Evolutionary conservation across 1,140 invertebrate species (phyloP), one percentile per base, ranked within the genome.

Genomic region (Musca domestica): DNA sequence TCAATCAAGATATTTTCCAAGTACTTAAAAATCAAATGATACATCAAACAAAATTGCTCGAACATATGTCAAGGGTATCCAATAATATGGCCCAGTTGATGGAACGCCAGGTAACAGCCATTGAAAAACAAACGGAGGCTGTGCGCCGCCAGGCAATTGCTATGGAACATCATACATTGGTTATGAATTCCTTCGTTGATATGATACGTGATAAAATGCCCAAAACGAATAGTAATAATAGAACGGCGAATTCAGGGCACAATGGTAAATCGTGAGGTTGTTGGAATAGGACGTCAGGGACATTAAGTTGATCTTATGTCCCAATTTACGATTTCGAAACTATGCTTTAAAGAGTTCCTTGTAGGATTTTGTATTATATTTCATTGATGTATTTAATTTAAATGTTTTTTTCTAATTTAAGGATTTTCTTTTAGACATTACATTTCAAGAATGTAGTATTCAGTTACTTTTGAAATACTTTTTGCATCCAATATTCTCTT

Each of bases 191-290:
- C 19, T 61, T 61, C 41, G 56, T 61, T 15, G 56, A 61, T 19
- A 41, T 61, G 56, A 61, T 61, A 61, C 56, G 56, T 20, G 56
- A 61, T 9, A 61, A 61, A 34, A 61, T 61, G 56, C 56, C 56
- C n/a, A 34, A 34, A 9, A 17, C 25, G 27, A 58, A 58, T 58
- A 27, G 23, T 17, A 58, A 58, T 56, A 56, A 27, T 10, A 27
- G 22, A 12, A n/a, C 23, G 5, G 23, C 51, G 10, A 30, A 58
- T 58, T 5, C 30, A 10, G 2, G 27, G 20, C 4, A 41, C 4
- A 61, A 61, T 61, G 56, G 56, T 20, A 34, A 19, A 12, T 41
- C 17, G 34, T 61, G 27, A 61, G 41, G 22, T 10, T 41, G n/a
- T n/a, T n/a, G n/a, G 5, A 41, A 30, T 3, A 30, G 9, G 27